phyloP scores from a whole-genome alignment of 2,113 vertebrate genomes.

The Platanista minor region DNA sequence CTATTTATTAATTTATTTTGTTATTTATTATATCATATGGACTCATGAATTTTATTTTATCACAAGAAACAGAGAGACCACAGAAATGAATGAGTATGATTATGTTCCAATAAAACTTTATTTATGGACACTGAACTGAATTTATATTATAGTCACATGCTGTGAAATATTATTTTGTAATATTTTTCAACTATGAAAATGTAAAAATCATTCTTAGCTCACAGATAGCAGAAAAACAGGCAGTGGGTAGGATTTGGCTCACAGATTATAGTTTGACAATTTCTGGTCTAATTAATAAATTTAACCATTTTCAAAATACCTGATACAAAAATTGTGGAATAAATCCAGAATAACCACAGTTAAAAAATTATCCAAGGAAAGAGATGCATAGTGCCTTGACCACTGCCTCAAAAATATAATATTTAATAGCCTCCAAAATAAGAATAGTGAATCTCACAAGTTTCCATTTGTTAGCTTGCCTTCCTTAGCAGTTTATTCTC shows the following conservation, averaged over 20 bases:
- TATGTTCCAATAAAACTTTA: not conserved
- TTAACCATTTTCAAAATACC: not conserved
- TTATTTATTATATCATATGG: not conserved
- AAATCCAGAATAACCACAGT: not conserved
- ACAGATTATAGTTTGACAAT: not conserved
- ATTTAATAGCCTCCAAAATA: not conserved
- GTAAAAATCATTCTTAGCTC: not conserved
- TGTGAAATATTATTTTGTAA: not conserved
- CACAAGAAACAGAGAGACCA: not conserved
- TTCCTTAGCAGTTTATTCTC: not conserved
- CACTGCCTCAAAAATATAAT: not conserved
- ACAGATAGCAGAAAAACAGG: not conserved
- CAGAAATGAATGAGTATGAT: not conserved
- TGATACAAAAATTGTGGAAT: not conserved
- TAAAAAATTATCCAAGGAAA: not conserved
- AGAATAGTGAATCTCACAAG: not conserved
- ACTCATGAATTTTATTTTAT: not conserved
- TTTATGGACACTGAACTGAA: not conserved
- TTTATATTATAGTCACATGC: not conserved
- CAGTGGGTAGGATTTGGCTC: not conserved
- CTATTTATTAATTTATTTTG: not conserved
- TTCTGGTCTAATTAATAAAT: not conserved
- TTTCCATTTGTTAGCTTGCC: not conserved
- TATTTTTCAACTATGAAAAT: not conserved
- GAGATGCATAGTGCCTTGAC: not conserved